These are phyloP conservation scores for Lutjanus campechanus DNA, from an alignment of 2,797 vertebrate genomes.

Conservation along the genomic window DNA sequence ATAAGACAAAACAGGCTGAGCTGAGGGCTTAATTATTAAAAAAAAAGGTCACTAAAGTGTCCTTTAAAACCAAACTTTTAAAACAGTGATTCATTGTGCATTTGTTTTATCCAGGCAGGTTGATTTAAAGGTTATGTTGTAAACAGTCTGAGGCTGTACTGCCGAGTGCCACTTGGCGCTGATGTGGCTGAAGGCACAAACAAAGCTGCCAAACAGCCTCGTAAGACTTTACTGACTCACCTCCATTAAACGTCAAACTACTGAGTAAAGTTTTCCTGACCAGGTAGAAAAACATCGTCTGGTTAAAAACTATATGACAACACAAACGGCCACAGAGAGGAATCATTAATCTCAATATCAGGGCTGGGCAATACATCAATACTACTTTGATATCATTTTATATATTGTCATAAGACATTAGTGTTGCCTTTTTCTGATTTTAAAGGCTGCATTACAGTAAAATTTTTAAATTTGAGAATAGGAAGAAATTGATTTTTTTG, in stretches of 20 bases:
- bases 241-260: neutral
- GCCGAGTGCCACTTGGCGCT: neutral
- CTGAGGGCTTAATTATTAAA: conserved; percentile 42
- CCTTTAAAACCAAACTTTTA: neutral
- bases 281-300: neutral
- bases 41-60: neutral
- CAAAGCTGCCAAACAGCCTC: conserved; percentile 19
- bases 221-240: neutral
- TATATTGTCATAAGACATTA: no score
- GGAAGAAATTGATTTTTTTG: no score
- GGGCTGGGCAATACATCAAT: no score
- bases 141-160: neutral
- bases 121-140: neutral
- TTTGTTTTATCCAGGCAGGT: neutral
- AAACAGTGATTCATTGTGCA: neutral
- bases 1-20: conserved; percentile 20
- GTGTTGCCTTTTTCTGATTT: no score
- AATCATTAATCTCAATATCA: neutral
- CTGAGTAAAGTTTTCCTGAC: neutral
- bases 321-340: neutral
- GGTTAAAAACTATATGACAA: neutral
- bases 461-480: no score
- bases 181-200: conserved; percentile 1
- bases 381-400: no score
- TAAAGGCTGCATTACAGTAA: no score